Evolutionary conservation across 2,797 vertebrate species (phyloP).

Genomic region (Rallus crepitans): DNA sequence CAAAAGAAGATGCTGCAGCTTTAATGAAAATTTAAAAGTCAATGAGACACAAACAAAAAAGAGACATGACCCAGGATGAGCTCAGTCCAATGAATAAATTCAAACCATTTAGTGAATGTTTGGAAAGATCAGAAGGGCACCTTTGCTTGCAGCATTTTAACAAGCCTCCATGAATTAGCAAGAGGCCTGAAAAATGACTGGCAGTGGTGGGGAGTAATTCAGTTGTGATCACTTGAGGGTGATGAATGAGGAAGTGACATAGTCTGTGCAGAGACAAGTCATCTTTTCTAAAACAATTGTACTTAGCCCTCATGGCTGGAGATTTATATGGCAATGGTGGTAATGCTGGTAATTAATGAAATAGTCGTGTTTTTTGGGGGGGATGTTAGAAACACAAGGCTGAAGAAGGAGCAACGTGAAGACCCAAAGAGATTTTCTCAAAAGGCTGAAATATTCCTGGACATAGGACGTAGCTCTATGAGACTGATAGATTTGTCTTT

Average conservation of each 20-base stretch:
- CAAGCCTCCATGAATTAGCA: conserved; percentile 72
- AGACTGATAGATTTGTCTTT: conserved; percentile 63
- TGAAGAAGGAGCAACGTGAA: background rate
- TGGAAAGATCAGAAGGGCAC: conserved; percentile 79
- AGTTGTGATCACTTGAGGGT: conserved; percentile 73
- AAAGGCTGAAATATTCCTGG: conserved; percentile 48
- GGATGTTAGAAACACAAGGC: conserved; percentile 26
- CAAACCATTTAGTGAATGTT: conserved; percentile 77
- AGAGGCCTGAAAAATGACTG: conserved; percentile 75
- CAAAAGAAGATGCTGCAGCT: conserved; percentile 60
- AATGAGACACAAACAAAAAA: conserved; percentile 71
- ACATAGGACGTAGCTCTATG: background rate
- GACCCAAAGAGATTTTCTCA: conserved; percentile 5
- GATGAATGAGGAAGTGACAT: conserved; percentile 85
- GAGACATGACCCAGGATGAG: conserved; percentile 71
- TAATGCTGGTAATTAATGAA: conserved; percentile 80
- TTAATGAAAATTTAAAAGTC: conserved; percentile 78
- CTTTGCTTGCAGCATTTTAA: conserved; percentile 78
- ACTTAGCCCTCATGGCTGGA: conserved; percentile 73
- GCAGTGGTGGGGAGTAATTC: conserved; percentile 73
- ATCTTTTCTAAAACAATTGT: conserved; percentile 86
- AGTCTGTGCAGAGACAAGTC: conserved; percentile 81
- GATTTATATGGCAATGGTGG: conserved; percentile 63
- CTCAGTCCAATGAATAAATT: conserved; percentile 78
- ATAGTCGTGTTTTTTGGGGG: conserved; percentile 63